Percentiles rank a stretch among this genome's conserved stretches.
phyloP scores from a whole-genome alignment of 2,113 vertebrate genomes.

The Tiliqua scincoides region DNA sequence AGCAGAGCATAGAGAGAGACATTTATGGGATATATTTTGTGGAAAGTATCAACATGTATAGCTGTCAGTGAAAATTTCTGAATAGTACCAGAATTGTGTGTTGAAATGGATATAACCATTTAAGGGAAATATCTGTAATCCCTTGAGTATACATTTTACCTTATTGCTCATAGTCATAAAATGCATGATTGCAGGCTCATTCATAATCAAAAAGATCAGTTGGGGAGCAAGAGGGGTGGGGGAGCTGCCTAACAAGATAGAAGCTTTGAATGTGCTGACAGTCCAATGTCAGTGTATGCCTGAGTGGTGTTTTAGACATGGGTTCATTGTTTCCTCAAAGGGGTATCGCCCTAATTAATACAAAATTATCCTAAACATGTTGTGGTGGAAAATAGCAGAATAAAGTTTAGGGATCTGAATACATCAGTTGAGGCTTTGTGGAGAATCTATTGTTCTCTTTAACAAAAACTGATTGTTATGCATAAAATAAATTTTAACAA shows the following conservation, averaged over 20 bases:
- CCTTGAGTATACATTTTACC: background rate
- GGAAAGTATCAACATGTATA: constrained; percentile 9
- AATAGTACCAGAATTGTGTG: background rate
- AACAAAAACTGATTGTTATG: background rate
- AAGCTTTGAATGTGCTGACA: background rate
- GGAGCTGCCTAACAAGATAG: background rate
- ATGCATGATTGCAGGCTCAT: background rate
- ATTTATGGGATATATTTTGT: background rate
- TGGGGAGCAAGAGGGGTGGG: background rate
- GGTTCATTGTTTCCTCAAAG: background rate
- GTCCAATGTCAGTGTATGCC: background rate
- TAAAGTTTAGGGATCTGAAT: constrained; percentile 2
- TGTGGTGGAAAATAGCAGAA: background rate
- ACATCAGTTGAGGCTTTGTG: background rate
- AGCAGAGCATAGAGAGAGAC: constrained; percentile 37
- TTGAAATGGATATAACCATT: background rate
- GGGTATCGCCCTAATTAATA: background rate
- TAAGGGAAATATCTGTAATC: background rate
- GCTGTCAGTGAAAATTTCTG: background rate
- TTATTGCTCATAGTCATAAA: background rate
- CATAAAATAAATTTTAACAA: constrained; percentile 10
- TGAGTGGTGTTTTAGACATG: background rate
- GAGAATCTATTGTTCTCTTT: background rate
- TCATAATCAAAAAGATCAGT: background rate
- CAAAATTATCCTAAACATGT: background rate